Evolutionary conservation across 2,888 invertebrate genomes (phyloP).

Genomic region (Notodonta dromedarius): DNA sequence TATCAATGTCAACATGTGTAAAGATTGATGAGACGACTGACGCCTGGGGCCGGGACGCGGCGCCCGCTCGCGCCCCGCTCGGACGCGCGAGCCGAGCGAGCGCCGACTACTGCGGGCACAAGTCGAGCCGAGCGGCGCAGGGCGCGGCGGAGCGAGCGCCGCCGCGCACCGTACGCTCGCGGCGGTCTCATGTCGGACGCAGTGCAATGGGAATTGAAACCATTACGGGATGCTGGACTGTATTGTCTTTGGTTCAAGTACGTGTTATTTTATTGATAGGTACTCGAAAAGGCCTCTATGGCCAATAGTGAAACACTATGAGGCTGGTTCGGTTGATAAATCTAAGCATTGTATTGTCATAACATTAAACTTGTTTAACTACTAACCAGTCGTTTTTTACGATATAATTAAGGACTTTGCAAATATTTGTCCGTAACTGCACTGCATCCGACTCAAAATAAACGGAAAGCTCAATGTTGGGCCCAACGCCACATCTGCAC

Average conservation of each 20-base stretch:
- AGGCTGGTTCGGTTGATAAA: no score
- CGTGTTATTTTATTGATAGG: not conserved
- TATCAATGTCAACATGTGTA: slow-evolving; percentile 84
- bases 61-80: slow-evolving; percentile 14
- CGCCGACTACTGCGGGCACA: not conserved
- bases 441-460: slow-evolving; percentile 1
- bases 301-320: no score
- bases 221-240: not conserved
- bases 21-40: slow-evolving; percentile 77
- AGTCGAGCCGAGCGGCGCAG: not conserved
- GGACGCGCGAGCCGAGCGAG: no score
- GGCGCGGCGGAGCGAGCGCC: slow-evolving; percentile 7
- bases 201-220: slow-evolving; percentile 1
- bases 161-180: slow-evolving; percentile 13
- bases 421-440: not conserved
- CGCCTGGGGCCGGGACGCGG: slow-evolving; percentile 37
- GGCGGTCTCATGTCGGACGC: not conserved
- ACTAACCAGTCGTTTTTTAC: not conserved
- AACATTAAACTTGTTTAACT: not conserved
- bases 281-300: no score
- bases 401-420: not conserved
- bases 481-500: slow-evolving; percentile 3
- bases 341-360: not conserved
- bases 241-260: not conserved
- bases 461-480: slow-evolving; percentile 1